phyloP scores from a whole-genome alignment of 2,888 invertebrate species.

The Phyllotreta striolata region DNA sequence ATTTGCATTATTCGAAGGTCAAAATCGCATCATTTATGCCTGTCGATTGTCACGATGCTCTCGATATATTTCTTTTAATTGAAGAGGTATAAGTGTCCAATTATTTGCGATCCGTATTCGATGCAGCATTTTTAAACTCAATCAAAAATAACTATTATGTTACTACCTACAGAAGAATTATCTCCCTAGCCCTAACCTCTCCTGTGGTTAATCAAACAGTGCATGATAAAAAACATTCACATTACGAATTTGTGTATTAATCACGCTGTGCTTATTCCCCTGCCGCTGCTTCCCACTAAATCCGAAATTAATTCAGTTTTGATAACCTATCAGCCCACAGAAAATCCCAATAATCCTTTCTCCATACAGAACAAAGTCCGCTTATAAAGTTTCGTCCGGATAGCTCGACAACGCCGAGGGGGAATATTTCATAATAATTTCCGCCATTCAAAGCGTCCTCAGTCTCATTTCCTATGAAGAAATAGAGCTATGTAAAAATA shows the following conservation, averaged over 20 bases:
- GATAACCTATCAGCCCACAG: constrained; percentile 10
- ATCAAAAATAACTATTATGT: too few species aligned
- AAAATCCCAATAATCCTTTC: constrained; percentile 14
- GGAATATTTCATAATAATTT: constrained; percentile 14
- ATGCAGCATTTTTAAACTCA: too few species aligned
- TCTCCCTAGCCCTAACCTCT: too few species aligned
- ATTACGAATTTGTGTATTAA: too few species aligned
- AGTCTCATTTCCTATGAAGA: neutral
- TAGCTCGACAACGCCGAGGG: constrained; percentile 5
- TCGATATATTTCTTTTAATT: too few species aligned
- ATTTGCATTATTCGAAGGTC: constrained; percentile 39
- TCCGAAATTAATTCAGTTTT: constrained; percentile 11
- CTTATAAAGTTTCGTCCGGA: constrained; percentile 3
- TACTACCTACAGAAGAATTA: too few species aligned
- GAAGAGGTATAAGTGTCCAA: too few species aligned
- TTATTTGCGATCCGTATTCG: too few species aligned
- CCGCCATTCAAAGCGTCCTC: neutral
- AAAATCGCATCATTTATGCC: constrained; percentile 34
- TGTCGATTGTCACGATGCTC: constrained; percentile 26
- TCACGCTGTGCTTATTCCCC: too few species aligned
- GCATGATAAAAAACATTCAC: too few species aligned
- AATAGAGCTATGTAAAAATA: too few species aligned
- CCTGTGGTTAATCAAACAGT: too few species aligned
- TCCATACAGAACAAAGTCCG: constrained; percentile 8
- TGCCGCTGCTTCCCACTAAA: neutral